Base-by-base conservation (phyloP, 2,888 invertebrate species). In the Dascillus cervinus region DNA sequence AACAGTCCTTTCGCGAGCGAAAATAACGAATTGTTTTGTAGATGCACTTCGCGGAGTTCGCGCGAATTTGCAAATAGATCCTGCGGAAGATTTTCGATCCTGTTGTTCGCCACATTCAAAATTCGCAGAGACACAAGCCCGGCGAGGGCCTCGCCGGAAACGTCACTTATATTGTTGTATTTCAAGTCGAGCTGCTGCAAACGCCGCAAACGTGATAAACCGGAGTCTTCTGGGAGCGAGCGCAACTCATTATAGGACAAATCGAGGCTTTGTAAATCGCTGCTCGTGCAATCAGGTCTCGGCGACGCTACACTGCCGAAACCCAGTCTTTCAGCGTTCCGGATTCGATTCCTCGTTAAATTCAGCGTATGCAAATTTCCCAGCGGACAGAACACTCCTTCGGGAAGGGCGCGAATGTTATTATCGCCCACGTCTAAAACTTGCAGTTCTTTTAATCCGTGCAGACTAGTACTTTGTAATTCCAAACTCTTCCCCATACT, bases 61-160 rank as follows among this genome's bases (percentile, higher is more conserved):
- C 82, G 76, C 38, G 83, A 82, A 47, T 82, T 81, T 22, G 82
- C 77, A 62, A 94, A 89, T 34, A 90, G 63, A 24, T 82, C 82
- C 50, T 84, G 79, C 1, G 92, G 91, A 54, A 94, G 63, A 10
- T 79, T 76, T 48, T 80, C 81, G 50, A 95, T 67, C 44, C 77
- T 77, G 64, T 95, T 95, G 61, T 83, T 82, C 47, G 90, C 87
- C 56, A 91, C 71, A 70, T 94, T 90, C 29, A 95, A 65, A 20
- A 84, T 77, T 50, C 85, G 76, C 60, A 94, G 69, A 25, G 82
- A 81, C 20, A 79, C 76, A 28, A 92, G 71, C 22, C 87, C 86
- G 38, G 79, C 76, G 46, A 92, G 74, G 10, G 88, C 79, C 57
- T 86, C 82, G 50, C 79, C 76, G 38, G 82, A 81, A 53, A 91